Percentiles rank a stretch among this genome's conserved stretches.
Evolutionary conservation across 2,797 vertebrate genomes (phyloP).

Genomic region (Myotis findleyi): DNA sequence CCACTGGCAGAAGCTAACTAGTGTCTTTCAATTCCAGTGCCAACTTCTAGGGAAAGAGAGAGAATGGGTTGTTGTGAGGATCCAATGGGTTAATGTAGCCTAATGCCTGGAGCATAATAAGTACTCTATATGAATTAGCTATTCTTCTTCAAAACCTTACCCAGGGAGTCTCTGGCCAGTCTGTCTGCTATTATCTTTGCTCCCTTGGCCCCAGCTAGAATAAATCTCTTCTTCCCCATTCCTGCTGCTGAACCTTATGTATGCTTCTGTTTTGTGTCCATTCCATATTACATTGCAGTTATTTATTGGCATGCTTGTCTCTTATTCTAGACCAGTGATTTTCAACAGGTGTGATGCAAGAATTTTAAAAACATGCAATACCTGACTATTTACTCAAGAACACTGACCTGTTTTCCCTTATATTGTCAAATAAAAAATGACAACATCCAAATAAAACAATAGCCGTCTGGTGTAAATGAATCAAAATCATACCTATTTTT

Average conservation of each 20-base stretch:
- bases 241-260: neutral
- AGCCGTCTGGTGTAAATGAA: neutral
- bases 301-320: neutral
- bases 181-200: neutral
- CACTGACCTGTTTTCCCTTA: neutral
- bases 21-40: neutral
- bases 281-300: neutral
- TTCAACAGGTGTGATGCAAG: neutral
- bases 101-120: neutral
- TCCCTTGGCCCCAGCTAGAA: neutral
- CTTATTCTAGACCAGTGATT: neutral
- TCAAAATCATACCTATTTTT: neutral
- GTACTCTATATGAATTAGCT: neutral
- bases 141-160: neutral
- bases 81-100: neutral
- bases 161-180: neutral
- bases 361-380: neutral
- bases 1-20: neutral
- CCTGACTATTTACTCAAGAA: neutral
- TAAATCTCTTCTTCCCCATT: neutral
- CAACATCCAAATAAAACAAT: neutral
- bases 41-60: neutral
- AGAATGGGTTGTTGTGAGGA: neutral
- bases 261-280: neutral
- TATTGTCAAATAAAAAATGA: neutral